Percentiles rank a stretch among this genome's conserved stretches.
These are phyloP conservation scores for Chelon auratus DNA, from an alignment of 2,797 vertebrate species.

Conservation along the genomic window DNA sequence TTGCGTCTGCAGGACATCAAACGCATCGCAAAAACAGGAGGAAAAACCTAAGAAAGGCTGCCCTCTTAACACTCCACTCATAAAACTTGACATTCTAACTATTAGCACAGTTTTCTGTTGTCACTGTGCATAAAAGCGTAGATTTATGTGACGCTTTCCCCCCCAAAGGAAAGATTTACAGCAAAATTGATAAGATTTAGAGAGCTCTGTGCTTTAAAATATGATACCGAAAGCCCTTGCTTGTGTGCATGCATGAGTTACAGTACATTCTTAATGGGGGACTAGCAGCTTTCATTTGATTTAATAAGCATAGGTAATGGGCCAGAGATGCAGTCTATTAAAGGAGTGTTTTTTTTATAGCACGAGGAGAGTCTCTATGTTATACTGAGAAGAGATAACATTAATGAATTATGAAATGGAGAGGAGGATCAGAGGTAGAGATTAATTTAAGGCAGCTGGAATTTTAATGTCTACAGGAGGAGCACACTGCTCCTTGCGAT, in stretches of 20 bases:
- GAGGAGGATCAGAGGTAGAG: constrained; percentile 33
- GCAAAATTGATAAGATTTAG: not conserved
- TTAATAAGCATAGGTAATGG: constrained; percentile 57
- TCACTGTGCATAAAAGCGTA: not conserved
- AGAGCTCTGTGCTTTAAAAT: constrained; percentile 4
- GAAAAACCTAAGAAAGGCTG: constrained; percentile 19
- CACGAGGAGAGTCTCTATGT: constrained; percentile 19
- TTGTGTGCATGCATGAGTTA: constrained; percentile 44
- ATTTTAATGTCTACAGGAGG: constrained; percentile 15
- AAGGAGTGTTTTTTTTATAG: constrained; percentile 44
- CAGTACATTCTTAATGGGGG: constrained; percentile 29
- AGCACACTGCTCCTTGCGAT: constrained; percentile 4
- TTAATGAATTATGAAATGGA: constrained; percentile 53
- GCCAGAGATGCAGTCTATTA: constrained; percentile 39
- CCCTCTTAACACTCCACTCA: constrained; percentile 5
- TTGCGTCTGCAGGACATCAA: constrained; percentile 42
- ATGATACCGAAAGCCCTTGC: constrained; percentile 5
- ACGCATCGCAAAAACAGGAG: constrained; percentile 13
- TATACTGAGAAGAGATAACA: constrained; percentile 45
- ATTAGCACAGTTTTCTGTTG: constrained; percentile 19
- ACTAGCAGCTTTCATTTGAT: constrained; percentile 56
- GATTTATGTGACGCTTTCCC: not conserved
- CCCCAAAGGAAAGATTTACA: constrained; percentile 28
- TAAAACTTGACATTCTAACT: constrained; percentile 4
- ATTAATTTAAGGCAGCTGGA: constrained; percentile 35